Percentiles rank a stretch among this genome's conserved stretches.
Evolutionary conservation across 2,888 invertebrate genomes (phyloP).

Genomic region (Mesopsocus fuscifrons): DNA sequence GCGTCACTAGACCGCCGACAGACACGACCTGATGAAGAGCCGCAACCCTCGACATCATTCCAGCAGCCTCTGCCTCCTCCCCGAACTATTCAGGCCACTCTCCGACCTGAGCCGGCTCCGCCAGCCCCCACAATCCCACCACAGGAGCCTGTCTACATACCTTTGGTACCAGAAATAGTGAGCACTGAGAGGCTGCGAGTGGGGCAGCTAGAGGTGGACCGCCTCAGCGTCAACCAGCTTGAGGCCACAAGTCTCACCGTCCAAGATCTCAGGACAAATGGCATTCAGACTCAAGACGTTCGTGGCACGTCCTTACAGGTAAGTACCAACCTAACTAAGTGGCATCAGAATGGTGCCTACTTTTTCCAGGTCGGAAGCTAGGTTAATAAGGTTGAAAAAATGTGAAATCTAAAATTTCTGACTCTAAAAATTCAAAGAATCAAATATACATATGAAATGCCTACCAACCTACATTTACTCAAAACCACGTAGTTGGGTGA

Average conservation of each 20-base stretch:
- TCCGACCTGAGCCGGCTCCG: background rate
- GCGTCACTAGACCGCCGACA: slow-evolving; percentile 2
- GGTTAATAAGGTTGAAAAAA: too few species aligned
- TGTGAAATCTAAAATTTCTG: too few species aligned
- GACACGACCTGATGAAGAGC: background rate
- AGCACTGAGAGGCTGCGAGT: slow-evolving; percentile 47
- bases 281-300: background rate
- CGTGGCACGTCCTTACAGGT: background rate
- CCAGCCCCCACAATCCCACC: slow-evolving; percentile 6
- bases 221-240: slow-evolving; percentile 55
- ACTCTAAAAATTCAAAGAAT: too few species aligned
- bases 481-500: too few species aligned
- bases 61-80: slow-evolving; percentile 9
- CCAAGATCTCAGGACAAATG: slow-evolving; percentile 32
- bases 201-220: slow-evolving; percentile 56
- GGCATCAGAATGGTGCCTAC: too few species aligned
- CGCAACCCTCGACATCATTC: background rate
- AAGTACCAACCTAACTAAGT: too few species aligned
- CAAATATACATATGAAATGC: too few species aligned
- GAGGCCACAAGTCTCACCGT: slow-evolving; percentile 63
- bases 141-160: slow-evolving; percentile 9
- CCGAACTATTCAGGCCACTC: background rate
- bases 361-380: too few species aligned
- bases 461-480: too few species aligned
- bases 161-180: slow-evolving; percentile 7